Evolutionary conservation across 2,113 vertebrate species (phyloP).

Genomic region (Galbula dea): DNA sequence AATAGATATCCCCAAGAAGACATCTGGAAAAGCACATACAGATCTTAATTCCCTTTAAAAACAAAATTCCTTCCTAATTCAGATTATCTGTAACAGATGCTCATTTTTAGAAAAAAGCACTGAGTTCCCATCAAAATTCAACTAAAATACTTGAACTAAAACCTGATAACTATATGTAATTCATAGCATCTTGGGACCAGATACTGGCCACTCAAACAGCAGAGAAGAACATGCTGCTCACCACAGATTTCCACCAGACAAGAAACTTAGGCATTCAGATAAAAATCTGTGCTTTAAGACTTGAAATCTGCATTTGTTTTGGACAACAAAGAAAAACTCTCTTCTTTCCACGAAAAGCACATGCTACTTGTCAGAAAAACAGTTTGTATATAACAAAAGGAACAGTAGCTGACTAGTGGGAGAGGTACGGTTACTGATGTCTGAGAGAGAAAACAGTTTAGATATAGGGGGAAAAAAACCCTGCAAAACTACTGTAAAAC

Average conservation of each 20-base stretch:
- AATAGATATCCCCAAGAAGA: conserved; percentile 12
- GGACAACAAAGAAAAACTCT: neutral
- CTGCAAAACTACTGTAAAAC: conserved; percentile 26
- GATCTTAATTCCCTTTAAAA: neutral
- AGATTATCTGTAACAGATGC: conserved; percentile 16
- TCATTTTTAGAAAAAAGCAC: neutral
- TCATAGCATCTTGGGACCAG: neutral
- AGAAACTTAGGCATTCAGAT: neutral
- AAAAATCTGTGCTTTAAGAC: neutral
- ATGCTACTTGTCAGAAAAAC: neutral
- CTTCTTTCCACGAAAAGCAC: neutral
- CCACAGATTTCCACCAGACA: neutral
- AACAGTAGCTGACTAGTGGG: neutral
- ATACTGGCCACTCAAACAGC: neutral
- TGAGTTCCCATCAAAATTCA: neutral
- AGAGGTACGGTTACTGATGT: neutral
- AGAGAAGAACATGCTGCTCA: neutral
- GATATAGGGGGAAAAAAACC: conserved; percentile 21
- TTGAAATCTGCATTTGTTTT: neutral
- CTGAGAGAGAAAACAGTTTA: neutral
- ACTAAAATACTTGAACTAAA: neutral
- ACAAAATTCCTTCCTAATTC: neutral
- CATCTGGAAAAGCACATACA: neutral
- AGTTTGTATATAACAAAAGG: neutral
- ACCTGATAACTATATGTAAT: neutral